phyloP scores from a whole-genome alignment of 2,797 vertebrate species.

The Sebastes trivittatus region DNA sequence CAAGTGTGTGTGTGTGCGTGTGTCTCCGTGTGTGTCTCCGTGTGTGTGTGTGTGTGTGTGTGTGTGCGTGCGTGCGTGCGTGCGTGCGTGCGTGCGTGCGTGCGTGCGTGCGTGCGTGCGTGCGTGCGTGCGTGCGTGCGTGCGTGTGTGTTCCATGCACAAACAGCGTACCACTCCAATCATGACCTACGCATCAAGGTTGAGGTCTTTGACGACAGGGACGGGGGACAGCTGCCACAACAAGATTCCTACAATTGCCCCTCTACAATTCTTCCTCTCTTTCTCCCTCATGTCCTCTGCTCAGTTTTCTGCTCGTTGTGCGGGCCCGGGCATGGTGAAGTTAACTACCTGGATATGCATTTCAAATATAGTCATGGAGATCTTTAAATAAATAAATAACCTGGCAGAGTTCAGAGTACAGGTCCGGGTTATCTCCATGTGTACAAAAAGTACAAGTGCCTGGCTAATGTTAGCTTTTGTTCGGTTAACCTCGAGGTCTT shows the following conservation, averaged over 20 bases:
- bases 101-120: slow-evolving; percentile 44
- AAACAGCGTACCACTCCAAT: slow-evolving; percentile 64
- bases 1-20: slow-evolving; percentile 22
- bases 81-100: slow-evolving; percentile 37
- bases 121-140: slow-evolving; percentile 9
- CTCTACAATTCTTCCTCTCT: slow-evolving; percentile 25
- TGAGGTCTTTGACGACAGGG: slow-evolving; percentile 72
- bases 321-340: neutral
- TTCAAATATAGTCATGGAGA: neutral
- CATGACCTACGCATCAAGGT: slow-evolving; percentile 74
- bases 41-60: neutral
- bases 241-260: slow-evolving; percentile 46
- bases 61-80: slow-evolving; percentile 5
- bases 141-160: slow-evolving; percentile 38
- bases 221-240: slow-evolving; percentile 74
- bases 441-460: slow-evolving; percentile 11
- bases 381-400: slow-evolving; percentile 12
- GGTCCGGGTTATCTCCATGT: slow-evolving; percentile 34
- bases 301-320: slow-evolving; percentile 1
- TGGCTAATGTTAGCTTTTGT: slow-evolving; percentile 38
- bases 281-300: slow-evolving; percentile 4
- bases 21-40: neutral
- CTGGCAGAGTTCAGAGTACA: slow-evolving; percentile 41
- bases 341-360: neutral
- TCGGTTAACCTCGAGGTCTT: slow-evolving; percentile 31